Base-by-base conservation (phyloP, 2,888 invertebrate genomes). In the Ceriagrion tenellum region DNA sequence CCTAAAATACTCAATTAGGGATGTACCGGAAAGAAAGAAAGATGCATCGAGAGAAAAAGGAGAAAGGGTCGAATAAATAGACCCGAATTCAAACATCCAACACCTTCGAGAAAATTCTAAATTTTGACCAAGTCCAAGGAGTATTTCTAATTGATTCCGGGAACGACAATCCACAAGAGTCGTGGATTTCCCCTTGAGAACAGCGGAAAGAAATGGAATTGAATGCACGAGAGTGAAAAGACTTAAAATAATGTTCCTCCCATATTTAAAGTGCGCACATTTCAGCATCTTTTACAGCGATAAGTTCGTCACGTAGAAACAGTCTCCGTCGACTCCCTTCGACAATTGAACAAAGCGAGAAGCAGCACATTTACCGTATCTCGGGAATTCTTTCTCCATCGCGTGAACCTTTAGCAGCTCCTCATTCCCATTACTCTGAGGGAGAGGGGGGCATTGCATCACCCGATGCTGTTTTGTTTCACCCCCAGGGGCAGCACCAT, bases 391-490 rank as follows among this genome's bases (percentile, higher is more conserved):
- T 35, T 81, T 81, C 35, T n/a, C 35, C 81, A 13, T 81, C 81
- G 12, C 20, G n/a, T 35, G 81, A 81, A 35, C 81, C 30, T 35
- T 81, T 35, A 13, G 26, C 81, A 16, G 16, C 1, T 23, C 0
- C n/a, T 69, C 81, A n/a, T 30, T 35, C 30, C 13, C 13, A 16
- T 81, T 35, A 18, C 47, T n/a, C 69, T 6, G 40, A 74, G 20
- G 69, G 69, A 26, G 47, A 47, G 8, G 47, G 47, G 47, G 47
- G 69, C n/a, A 26, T 20, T 74, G 40, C 69, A 56, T 18, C n/a
- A 18, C 47, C 69, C 69, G 69, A 69, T 69, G 47, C 47, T 93
- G 93, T 93, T 93, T 74, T 93, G 59, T 47, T 91, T 93, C 93
- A 47, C 93, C 55, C 63, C 69, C 47, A 59, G 18, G 6, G 18